Percentiles rank a stretch among this genome's conserved stretches.
These are phyloP conservation scores for Penaeus vannamei DNA, from an alignment of 1,140 invertebrate genomes.

Conservation along the genomic window DNA sequence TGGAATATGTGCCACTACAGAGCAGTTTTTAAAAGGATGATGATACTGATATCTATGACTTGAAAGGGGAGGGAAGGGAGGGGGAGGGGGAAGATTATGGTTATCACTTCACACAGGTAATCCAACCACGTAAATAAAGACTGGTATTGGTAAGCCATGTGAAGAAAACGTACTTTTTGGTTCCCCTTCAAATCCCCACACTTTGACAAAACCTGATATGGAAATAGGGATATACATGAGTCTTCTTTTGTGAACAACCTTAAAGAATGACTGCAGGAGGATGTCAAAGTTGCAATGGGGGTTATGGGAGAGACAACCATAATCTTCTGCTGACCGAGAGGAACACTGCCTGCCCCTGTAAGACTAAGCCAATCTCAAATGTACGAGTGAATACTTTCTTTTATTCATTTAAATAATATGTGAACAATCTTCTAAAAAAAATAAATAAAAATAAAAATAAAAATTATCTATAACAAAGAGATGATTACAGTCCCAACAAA, in stretches of 20 bases:
- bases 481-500: background rate
- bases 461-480: background rate
- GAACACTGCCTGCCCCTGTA: conserved; percentile 37
- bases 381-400: background rate
- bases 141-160: too few species aligned
- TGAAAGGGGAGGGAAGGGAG: background rate
- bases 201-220: background rate
- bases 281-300: background rate
- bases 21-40: conserved; percentile 34
- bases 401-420: too few species aligned
- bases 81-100: conserved; percentile 41
- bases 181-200: background rate
- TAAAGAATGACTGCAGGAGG: too few species aligned
- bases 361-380: background rate
- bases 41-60: conserved; percentile 44
- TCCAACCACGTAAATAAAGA: background rate
- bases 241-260: too few species aligned
- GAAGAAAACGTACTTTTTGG: too few species aligned
- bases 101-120: background rate
- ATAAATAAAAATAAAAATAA: background rate
- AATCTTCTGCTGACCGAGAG: conserved; percentile 29
- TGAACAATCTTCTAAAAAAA: background rate
- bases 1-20: conserved; percentile 49
- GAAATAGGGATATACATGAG: too few species aligned
- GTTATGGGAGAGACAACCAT: conserved; percentile 36